Evolutionary conservation across 2,888 invertebrate genomes (phyloP), one percentile per base, ranked within the genome.

Genomic region (Agonum fuliginosum): DNA sequence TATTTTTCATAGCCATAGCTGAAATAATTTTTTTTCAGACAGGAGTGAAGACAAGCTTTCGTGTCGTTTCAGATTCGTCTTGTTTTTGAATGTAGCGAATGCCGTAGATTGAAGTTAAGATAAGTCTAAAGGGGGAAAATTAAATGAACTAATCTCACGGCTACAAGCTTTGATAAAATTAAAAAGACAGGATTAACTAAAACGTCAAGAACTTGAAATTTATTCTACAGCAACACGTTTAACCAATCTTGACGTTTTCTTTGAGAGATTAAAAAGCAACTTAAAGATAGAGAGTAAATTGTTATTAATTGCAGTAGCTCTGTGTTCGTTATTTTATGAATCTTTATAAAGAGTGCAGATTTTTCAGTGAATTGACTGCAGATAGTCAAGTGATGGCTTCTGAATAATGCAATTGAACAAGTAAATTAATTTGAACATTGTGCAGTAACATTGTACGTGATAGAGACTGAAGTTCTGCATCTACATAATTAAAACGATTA

Each of bases 141-240:
- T 46, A 0, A 37, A 37, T 37, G 3, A 12, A 37, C n/a, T 1
- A n/a, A n/a, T n/a, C n/a, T n/a, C n/a, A n/a, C n/a, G 12, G n/a
- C 12, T 43, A 12, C 43, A 43, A 43, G 43, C 5, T 12, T 43
- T 12, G 43, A 43, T 48, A 17, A 17, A 48, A 19, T 19, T 17
- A 19, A 48, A 48, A 48, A 19, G 6, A 19, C 20, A 19, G 20
- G 10, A n/a, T 10, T 22, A n/a, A 24, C 37, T n/a, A n/a, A 2
- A 37, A n/a, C 22, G n/a, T n/a, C 24, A 54, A 10, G 54, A 54
- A 54, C n/a, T 54, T 54, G n/a, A 54, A 54, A 12, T 54, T 24
- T 54, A 54, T 54, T 54, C 22, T 10, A 54, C 24, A 6, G 19
- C 48, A n/a, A n/a, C 43, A 14, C 43, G 43, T 48, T 48, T 48